phyloP scores from a whole-genome alignment of 2,888 invertebrate genomes.

The Lycophotia porphyrea region DNA sequence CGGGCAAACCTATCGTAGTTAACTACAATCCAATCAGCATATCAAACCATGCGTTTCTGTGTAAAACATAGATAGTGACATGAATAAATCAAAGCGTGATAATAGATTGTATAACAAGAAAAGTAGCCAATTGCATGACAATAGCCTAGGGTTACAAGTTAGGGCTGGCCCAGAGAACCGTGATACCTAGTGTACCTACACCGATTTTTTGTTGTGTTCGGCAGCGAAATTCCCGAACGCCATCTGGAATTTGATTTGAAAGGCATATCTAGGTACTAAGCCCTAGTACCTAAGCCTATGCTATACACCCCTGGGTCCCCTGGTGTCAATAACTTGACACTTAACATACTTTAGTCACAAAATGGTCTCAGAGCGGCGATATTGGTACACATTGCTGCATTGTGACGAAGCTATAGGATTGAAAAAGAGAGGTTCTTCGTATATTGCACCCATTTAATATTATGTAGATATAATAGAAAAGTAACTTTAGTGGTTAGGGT shows the following conservation, averaged over 20 bases:
- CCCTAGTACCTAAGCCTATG: not conserved
- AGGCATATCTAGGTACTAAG: not conserved
- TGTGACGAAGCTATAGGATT: not conserved
- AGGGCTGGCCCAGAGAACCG: conserved; percentile 10
- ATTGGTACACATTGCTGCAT: not conserved
- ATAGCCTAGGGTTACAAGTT: not conserved
- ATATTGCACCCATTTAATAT: not conserved
- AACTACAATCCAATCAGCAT: conserved; percentile 74
- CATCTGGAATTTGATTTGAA: not conserved
- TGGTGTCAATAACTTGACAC: not conserved
- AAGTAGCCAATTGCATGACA: conserved; percentile 5
- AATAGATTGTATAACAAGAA: conserved; percentile 61
- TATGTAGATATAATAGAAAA: not conserved
- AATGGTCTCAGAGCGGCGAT: not conserved
- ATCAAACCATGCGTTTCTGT: conserved; percentile 73
- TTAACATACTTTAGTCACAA: not conserved
- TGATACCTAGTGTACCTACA: not conserved
- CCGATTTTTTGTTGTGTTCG: not conserved
- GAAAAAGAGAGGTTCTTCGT: not conserved
- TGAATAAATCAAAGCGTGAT: conserved; percentile 78
- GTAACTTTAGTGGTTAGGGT: not conserved
- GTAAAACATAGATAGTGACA: conserved; percentile 73
- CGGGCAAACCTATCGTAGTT: conserved; percentile 50
- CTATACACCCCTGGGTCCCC: not conserved
- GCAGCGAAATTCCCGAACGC: not conserved